These are phyloP conservation scores for human (Homo sapiens) DNA, from an alignment of 2,113 vertebrate genomes.

Conservation along the genomic window GRCh38 chr1:23172001-23172500, in stretches of 20 bases:
- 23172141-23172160: background rate
- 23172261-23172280: background rate
- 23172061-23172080: background rate
- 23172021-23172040: slow-evolving; percentile 50
- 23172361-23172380: background rate
- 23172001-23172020: slow-evolving; percentile 26
- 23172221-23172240: background rate
- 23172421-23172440: background rate
- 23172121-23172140: background rate
- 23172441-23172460: background rate
- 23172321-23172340: background rate
- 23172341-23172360: background rate
- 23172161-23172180: background rate
- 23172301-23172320: background rate
- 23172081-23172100: background rate
- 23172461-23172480: background rate
- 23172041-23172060: background rate
- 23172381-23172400: background rate
- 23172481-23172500: background rate
- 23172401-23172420: background rate
- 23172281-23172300: background rate
- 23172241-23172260: background rate
- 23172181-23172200: background rate
- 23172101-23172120: background rate
- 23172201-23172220: slow-evolving; percentile 5